phyloP scores from a whole-genome alignment of 2,113 vertebrate genomes.

The Actenoides hombroni region DNA sequence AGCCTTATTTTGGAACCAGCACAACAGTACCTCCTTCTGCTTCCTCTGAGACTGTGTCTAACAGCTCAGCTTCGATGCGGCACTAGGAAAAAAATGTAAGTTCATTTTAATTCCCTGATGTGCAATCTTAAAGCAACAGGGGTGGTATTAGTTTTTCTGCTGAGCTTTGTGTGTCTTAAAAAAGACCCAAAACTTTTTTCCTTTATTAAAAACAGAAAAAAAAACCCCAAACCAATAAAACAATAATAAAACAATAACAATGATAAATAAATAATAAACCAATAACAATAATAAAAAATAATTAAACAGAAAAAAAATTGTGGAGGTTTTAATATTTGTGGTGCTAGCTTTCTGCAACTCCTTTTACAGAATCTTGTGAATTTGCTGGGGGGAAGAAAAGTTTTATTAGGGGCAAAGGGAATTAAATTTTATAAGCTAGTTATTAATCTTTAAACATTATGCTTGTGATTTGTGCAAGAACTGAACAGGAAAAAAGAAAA shows the following conservation, averaged over 20 bases:
- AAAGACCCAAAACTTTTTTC: background rate
- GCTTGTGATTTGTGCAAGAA: background rate
- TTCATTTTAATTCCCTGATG: background rate
- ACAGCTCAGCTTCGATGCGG: background rate
- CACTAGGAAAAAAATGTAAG: background rate
- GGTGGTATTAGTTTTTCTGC: background rate
- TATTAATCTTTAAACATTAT: constrained; percentile 41
- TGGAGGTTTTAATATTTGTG: background rate
- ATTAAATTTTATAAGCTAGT: constrained; percentile 24
- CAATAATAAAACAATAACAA: too few species aligned
- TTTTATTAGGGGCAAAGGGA: background rate
- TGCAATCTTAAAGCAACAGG: background rate
- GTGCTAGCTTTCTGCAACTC: background rate
- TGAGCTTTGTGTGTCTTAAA: background rate
- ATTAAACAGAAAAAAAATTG: background rate
- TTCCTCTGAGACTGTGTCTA: background rate
- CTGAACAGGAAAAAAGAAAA: background rate
- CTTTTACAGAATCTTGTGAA: background rate
- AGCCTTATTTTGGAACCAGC: background rate
- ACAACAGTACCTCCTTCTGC: background rate
- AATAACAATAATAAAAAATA: too few species aligned
- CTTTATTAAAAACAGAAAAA: background rate
- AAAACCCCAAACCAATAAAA: too few species aligned
- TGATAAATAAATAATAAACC: too few species aligned
- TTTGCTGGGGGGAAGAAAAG: background rate